Evolutionary conservation across 2,888 invertebrate genomes (phyloP).

Genomic region (Melanophora roralis): DNA sequence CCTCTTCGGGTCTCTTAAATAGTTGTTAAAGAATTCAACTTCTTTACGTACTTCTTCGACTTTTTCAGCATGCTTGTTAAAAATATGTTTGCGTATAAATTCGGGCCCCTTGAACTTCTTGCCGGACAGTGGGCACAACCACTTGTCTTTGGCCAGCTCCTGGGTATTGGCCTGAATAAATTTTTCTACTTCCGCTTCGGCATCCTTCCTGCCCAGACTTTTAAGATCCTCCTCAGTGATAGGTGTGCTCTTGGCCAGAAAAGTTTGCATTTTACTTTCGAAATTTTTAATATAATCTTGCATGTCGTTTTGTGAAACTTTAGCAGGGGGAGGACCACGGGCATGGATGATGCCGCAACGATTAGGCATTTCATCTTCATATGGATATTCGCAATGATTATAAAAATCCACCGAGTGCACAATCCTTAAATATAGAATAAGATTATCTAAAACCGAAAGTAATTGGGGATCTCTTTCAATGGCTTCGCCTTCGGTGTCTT

Average conservation of each 20-base stretch:
- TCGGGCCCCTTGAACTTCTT: slow-evolving; percentile 99
- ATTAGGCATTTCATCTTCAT: slow-evolving; percentile 99
- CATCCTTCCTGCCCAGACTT: slow-evolving; percentile 89
- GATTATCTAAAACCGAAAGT: slow-evolving; percentile 85
- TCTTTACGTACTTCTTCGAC: slow-evolving; percentile 98
- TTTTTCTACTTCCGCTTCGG: slow-evolving; percentile 85
- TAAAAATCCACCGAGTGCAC: slow-evolving; percentile 99
- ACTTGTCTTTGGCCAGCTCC: slow-evolving; percentile 97
- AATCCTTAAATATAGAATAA: slow-evolving; percentile 94
- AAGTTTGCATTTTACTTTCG: slow-evolving; percentile 93
- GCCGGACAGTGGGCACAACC: slow-evolving; percentile 98
- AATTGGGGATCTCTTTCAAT: slow-evolving; percentile 86
- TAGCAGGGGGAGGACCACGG: slow-evolving; percentile 90
- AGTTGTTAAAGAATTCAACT: slow-evolving; percentile 98
- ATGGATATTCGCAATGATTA: slow-evolving; percentile 98
- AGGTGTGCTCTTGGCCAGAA: slow-evolving; percentile 87
- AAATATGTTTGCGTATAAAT: slow-evolving; percentile 98
- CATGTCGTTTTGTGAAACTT: slow-evolving; percentile 80
- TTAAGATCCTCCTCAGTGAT: slow-evolving; percentile 88
- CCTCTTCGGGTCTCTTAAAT: slow-evolving; percentile 93
- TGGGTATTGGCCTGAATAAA: slow-evolving; percentile 97
- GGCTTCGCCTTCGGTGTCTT: slow-evolving; percentile 78
- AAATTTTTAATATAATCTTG: slow-evolving; percentile 88
- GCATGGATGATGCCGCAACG: slow-evolving; percentile 99
- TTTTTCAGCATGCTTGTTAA: slow-evolving; percentile 97